Conservation (phyloP, 2,113 vertebrate species). For the Oncorhynchus mykiss region DNA sequence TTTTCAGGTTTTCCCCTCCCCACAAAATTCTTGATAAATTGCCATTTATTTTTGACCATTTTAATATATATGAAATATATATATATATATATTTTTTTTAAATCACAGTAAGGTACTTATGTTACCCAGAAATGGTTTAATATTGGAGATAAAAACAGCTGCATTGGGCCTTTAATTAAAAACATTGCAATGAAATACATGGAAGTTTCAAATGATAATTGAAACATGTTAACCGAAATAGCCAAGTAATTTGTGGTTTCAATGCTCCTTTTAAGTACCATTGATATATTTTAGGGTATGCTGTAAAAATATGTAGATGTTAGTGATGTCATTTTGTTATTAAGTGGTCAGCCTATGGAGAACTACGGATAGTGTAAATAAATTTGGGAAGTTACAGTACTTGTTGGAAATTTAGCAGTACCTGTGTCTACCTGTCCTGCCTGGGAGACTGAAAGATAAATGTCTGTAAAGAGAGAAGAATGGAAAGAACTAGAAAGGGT, state of each 20-base stretch:
- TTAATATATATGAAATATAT: too few relatives aligned
- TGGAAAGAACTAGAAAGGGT: slow-evolving; percentile 98
- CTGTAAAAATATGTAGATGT: slow-evolving; percentile 80
- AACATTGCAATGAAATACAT: too few relatives aligned
- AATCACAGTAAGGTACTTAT: too few relatives aligned
- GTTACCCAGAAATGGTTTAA: too few relatives aligned
- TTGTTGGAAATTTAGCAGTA: slow-evolving; percentile 92
- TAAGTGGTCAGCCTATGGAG: slow-evolving; percentile 74
- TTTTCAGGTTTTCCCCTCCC: too few relatives aligned
- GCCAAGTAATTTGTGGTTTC: too few relatives aligned
- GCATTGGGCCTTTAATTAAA: background rate
- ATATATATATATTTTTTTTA: too few relatives aligned
- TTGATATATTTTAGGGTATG: slow-evolving; percentile 76
- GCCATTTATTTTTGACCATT: too few relatives aligned
- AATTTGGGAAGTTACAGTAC: slow-evolving; percentile 60
- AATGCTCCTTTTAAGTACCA: background rate
- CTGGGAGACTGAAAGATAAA: slow-evolving; percentile 99
- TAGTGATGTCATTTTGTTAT: slow-evolving; percentile 87
- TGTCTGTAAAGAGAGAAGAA: slow-evolving; percentile 99
- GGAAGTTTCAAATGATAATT: too few relatives aligned
- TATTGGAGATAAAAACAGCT: too few relatives aligned
- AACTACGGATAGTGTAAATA: slow-evolving; percentile 40
- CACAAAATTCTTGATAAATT: too few relatives aligned
- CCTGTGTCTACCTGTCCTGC: slow-evolving; percentile 99
- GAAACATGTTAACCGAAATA: too few relatives aligned